These are phyloP conservation scores for Brachystomella parvula DNA, from an alignment of 1,140 invertebrate genomes.

Conservation along the genomic window DNA sequence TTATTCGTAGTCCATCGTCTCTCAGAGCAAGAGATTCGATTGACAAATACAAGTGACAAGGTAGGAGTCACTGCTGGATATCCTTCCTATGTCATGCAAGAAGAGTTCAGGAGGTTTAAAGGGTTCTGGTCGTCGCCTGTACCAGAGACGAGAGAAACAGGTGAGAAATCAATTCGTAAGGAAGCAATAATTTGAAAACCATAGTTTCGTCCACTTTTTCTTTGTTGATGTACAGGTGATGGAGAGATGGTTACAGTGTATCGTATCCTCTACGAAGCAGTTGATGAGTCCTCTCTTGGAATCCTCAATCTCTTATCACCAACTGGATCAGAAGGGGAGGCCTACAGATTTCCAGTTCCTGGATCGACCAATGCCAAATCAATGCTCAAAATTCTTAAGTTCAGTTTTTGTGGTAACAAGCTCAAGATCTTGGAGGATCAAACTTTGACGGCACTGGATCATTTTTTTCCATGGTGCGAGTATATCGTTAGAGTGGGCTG, in stretches of 20 bases:
- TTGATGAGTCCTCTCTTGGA: constrained; percentile 89
- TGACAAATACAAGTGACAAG: constrained; percentile 76
- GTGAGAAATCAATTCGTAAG: constrained; percentile 44
- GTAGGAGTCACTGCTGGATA: constrained; percentile 73
- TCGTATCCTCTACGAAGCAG: constrained; percentile 90
- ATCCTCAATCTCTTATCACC: constrained; percentile 74
- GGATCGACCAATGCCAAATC: constrained; percentile 84
- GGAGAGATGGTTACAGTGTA: constrained; percentile 57
- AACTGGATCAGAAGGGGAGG: constrained; percentile 39
- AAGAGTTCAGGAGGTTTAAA: constrained; percentile 92
- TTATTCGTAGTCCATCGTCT: no score
- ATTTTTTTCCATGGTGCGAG: constrained; percentile 83
- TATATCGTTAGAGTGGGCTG: constrained; percentile 89
- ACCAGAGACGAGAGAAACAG: no score
- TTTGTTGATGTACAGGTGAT: not conserved
- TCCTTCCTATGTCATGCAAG: constrained; percentile 95
- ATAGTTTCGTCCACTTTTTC: not conserved
- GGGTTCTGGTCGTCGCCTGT: constrained; percentile 96
- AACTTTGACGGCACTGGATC: no score
- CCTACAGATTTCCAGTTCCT: constrained; percentile 75
- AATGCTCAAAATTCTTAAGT: constrained; percentile 77
- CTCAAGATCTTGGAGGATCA: not conserved
- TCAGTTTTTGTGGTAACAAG: constrained; percentile 55
- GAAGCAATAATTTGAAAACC: not conserved
- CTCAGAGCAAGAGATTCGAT: constrained; percentile 50